Conservation (phyloP, 2,113 vertebrate species). For the Oncorhynchus nerka region DNA sequence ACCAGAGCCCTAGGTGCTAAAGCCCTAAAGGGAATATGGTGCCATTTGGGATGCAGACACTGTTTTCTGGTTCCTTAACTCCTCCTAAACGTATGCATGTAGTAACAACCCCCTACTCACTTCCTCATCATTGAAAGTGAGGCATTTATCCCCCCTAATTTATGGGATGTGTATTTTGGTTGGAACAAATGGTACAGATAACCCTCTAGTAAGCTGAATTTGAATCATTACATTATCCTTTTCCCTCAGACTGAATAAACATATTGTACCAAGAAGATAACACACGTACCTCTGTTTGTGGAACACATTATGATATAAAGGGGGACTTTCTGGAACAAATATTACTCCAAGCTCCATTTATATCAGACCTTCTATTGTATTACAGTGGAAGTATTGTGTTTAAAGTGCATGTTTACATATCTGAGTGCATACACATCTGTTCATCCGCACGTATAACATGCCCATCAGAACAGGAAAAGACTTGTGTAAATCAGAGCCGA, state of each 20-base stretch:
- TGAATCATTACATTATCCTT: constrained; percentile 25
- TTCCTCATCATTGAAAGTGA: constrained; percentile 48
- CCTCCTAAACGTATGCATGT: background rate
- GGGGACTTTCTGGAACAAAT: constrained; percentile 5
- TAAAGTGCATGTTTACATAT: background rate
- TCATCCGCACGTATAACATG: constrained; percentile 46
- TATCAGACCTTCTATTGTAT: too few relatives aligned
- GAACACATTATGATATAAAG: constrained; percentile 23
- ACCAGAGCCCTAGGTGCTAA: too few relatives aligned
- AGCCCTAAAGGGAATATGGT: too few relatives aligned
- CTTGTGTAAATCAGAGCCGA: constrained; percentile 53
- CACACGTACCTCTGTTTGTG: constrained; percentile 18
- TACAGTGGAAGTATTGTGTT: background rate
- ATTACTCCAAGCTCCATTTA: background rate
- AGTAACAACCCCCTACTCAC: constrained; percentile 30
- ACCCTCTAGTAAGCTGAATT: background rate
- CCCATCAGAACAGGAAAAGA: constrained; percentile 31
- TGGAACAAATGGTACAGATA: constrained; percentile 46
- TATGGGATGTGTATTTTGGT: constrained; percentile 19
- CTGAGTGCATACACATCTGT: constrained; percentile 42
- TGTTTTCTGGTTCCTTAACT: constrained; percentile 21
- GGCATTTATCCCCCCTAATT: constrained; percentile 32
- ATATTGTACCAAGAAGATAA: constrained; percentile 31
- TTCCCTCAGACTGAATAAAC: constrained; percentile 21
- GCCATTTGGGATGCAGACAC: background rate